A percentile compares a stretch with the other conserved stretches of the same genome.
These are phyloP conservation scores for Pseudochromis fuscus DNA, from an alignment of 2,797 vertebrate species.

Conservation along the genomic window DNA sequence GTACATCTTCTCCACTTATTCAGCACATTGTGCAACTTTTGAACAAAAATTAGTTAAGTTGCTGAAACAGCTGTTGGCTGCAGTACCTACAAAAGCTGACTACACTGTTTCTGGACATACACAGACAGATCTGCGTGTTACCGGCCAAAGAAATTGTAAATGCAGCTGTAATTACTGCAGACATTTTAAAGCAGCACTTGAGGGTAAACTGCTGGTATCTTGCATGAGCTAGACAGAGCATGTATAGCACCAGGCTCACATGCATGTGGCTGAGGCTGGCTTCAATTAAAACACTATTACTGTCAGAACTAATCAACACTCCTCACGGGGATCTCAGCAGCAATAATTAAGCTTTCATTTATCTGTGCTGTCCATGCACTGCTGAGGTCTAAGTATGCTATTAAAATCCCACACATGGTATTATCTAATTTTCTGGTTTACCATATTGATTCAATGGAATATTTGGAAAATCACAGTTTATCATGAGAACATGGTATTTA, in stretches of 20 bases:
- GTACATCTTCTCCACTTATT: conserved; percentile 12
- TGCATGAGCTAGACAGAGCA: conserved; percentile 68
- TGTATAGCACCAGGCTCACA: conserved; percentile 66
- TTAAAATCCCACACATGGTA: conserved; percentile 80
- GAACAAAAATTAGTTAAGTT: conserved; percentile 28
- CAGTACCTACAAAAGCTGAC: conserved; percentile 41
- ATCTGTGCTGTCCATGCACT: conserved; percentile 69
- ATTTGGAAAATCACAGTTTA: conserved; percentile 81
- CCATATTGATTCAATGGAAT: conserved; percentile 82
- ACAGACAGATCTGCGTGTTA: conserved; percentile 49
- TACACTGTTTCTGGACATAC: conserved; percentile 42
- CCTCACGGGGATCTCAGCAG: conserved; percentile 66
- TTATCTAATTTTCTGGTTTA: conserved; percentile 82
- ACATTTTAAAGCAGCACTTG: conserved; percentile 75
- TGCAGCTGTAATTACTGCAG: conserved; percentile 65
- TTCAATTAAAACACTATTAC: conserved; percentile 85
- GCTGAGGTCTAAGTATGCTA: conserved; percentile 68
- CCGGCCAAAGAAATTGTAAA: conserved; percentile 51
- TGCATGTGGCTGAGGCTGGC: conserved; percentile 76
- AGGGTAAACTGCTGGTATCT: conserved; percentile 66
- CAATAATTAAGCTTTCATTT: conserved; percentile 79
- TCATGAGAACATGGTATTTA: conserved; percentile 79
- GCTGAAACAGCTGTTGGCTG: conserved; percentile 50
- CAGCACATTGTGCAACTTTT: conserved; percentile 11
- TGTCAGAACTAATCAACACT: conserved; percentile 83